Conservation (phyloP, 2,113 vertebrate species). For the Myrmecophaga tridactyla region DNA sequence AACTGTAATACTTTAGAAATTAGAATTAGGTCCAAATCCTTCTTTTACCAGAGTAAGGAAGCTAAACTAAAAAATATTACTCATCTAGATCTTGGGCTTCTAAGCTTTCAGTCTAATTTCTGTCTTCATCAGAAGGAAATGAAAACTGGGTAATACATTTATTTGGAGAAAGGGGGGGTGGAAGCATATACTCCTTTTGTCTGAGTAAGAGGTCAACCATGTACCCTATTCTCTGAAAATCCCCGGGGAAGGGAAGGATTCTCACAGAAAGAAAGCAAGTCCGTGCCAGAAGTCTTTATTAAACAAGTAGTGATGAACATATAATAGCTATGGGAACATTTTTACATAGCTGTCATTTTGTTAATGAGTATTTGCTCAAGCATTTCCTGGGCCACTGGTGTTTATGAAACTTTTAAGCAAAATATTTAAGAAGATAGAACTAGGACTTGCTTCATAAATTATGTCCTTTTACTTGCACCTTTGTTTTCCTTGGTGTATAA, state of each 20-base stretch:
- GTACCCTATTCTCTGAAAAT: constrained; percentile 50
- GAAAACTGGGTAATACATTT: background rate
- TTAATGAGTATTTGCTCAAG: constrained; percentile 67
- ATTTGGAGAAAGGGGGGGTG: background rate
- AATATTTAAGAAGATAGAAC: constrained; percentile 53
- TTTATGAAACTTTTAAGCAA: constrained; percentile 65
- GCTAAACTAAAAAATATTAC: background rate
- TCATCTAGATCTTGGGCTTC: background rate
- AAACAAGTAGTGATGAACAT: constrained; percentile 51
- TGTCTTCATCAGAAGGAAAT: background rate
- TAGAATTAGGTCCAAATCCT: background rate
- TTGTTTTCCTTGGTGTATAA: background rate
- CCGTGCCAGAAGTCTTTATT: constrained; percentile 46
- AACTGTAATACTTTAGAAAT: background rate
- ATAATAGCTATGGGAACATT: constrained; percentile 63
- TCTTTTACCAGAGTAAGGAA: background rate
- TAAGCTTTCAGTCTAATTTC: background rate
- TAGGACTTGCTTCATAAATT: background rate
- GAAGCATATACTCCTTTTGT: constrained; percentile 42
- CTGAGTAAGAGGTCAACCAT: constrained; percentile 64
- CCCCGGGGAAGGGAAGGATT: constrained; percentile 36
- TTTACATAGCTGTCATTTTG: constrained; percentile 61
- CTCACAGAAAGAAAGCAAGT: constrained; percentile 37
- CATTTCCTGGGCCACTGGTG: constrained; percentile 72
- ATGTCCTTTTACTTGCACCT: background rate